Base-by-base conservation (phyloP, 1,140 invertebrate species). In the Drosophila quadrilineata region DNA sequence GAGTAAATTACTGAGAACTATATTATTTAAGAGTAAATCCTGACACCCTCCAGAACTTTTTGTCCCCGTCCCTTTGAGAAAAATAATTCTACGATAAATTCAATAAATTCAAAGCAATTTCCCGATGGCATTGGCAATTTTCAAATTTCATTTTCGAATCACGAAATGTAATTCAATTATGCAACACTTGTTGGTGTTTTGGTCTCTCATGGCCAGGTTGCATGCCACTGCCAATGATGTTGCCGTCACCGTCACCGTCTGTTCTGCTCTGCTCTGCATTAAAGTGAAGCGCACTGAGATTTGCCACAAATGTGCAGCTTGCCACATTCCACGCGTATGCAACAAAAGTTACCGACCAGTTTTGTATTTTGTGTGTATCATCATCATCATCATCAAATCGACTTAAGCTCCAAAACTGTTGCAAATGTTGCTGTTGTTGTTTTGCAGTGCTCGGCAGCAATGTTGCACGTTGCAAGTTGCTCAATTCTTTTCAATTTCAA, bases 401-500 rank as follows among this genome's bases (percentile, higher is more conserved):
- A 50, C 50, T 38, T n/a, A n/a, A n/a, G n/a, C n/a, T n/a, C n/a
- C n/a, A n/a, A n/a, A n/a, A n/a, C n/a, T n/a, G n/a, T n/a, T n/a
- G n/a, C n/a, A n/a, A n/a, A n/a, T n/a, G n/a, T n/a, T n/a, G n/a
- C n/a, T n/a, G n/a, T n/a, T n/a, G n/a, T n/a, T n/a, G n/a, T n/a
- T n/a, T n/a, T n/a, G n/a, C n/a, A n/a, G n/a, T n/a, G n/a, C n/a
- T n/a, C n/a, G n/a, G n/a, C n/a, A n/a, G n/a, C n/a, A n/a, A n/a
- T n/a, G n/a, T n/a, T n/a, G n/a, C n/a, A n/a, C n/a, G 59, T 22
- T 41, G 22, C 58, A 43, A 35, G 58, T 60, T 70, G 70, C 59
- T 52, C 62, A 63, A 53, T 49, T 58, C 75, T 77, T 82, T 82
- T 84, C 64, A 82, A 82, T 67, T 73, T 60, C 69, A 53, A 49